Evolutionary conservation across 2,888 invertebrate species (phyloP).

Genomic region (Platycnemis pennipes): DNA sequence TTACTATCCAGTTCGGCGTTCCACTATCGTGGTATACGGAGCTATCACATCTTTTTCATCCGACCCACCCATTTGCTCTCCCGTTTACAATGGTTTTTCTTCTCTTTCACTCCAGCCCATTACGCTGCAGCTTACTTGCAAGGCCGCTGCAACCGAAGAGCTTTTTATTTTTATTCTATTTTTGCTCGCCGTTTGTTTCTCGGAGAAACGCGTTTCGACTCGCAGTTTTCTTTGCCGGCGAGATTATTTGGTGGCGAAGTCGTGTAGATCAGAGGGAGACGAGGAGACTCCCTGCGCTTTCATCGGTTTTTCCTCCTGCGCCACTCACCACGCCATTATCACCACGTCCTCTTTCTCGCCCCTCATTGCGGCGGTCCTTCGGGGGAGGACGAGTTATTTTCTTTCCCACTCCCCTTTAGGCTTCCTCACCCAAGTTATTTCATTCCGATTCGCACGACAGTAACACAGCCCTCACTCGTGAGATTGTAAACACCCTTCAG

Average conservation of each 20-base stretch:
- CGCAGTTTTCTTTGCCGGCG: not conserved
- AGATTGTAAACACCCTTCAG: not conserved
- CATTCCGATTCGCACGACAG: not conserved
- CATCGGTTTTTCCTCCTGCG: not conserved
- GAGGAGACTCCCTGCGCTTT: not conserved
- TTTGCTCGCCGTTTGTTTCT: not conserved
- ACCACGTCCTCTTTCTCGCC: not conserved
- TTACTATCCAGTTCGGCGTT: not conserved
- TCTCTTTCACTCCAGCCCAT: no score
- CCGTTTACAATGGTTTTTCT: no score
- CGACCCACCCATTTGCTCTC: not conserved
- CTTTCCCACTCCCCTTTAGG: not conserved
- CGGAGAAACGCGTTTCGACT: not conserved
- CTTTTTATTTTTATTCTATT: no score
- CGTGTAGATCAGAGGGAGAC: not conserved
- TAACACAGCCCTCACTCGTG: not conserved
- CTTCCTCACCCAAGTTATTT: not conserved
- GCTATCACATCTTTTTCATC: not conserved
- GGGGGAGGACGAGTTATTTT: not conserved
- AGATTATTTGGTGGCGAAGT: slow-evolving; percentile 17
- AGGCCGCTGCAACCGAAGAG: no score
- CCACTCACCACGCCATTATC: not conserved
- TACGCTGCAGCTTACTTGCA: no score
- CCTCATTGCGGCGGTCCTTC: not conserved
- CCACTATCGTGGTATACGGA: not conserved